These are phyloP conservation scores for Octodonta nipae DNA, from an alignment of 2,888 invertebrate species.

Conservation along the genomic window DNA sequence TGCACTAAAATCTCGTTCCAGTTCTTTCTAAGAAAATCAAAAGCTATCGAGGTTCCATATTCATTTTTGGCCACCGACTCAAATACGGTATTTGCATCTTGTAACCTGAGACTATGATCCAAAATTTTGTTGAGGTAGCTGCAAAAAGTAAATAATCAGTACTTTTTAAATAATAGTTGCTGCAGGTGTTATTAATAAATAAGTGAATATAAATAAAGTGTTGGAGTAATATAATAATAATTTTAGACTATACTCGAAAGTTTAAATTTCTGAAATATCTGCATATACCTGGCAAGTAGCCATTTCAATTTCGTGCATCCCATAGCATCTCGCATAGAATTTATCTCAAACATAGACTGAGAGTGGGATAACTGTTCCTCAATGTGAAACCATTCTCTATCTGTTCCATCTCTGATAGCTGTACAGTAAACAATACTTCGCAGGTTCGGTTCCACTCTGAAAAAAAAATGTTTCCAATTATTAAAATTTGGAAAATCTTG, in stretches of 20 bases:
- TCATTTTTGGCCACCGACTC: slow-evolving; percentile 44
- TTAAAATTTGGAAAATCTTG: slow-evolving; percentile 2
- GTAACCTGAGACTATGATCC: slow-evolving; percentile 43
- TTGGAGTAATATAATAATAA: too few species aligned
- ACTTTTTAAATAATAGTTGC: slow-evolving; percentile 14
- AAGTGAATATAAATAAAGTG: too few species aligned
- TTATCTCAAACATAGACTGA: slow-evolving; percentile 47
- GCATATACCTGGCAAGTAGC: slow-evolving; percentile 40
- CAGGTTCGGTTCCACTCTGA: slow-evolving; percentile 48
- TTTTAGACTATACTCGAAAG: too few species aligned
- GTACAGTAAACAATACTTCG: slow-evolving; percentile 52
- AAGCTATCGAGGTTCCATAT: slow-evolving; percentile 46
- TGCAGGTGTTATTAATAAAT: too few species aligned
- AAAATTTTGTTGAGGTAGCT: slow-evolving; percentile 26
- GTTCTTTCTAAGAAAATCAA: slow-evolving; percentile 42
- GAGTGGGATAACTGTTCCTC: slow-evolving; percentile 40
- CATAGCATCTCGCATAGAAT: slow-evolving; percentile 42
- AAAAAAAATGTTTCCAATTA: slow-evolving; percentile 10
- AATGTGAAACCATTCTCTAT: slow-evolving; percentile 55
- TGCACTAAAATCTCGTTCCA: slow-evolving; percentile 31
- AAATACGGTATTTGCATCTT: slow-evolving; percentile 47
- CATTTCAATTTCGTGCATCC: slow-evolving; percentile 44
- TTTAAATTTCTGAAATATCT: slow-evolving; percentile 11
- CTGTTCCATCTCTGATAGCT: slow-evolving; percentile 47
- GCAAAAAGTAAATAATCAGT: slow-evolving; percentile 19